Percentiles rank a stretch among this genome's conserved stretches.
Evolutionary conservation across 2,888 invertebrate genomes (phyloP).

Genomic region (Microchrysa polita): DNA sequence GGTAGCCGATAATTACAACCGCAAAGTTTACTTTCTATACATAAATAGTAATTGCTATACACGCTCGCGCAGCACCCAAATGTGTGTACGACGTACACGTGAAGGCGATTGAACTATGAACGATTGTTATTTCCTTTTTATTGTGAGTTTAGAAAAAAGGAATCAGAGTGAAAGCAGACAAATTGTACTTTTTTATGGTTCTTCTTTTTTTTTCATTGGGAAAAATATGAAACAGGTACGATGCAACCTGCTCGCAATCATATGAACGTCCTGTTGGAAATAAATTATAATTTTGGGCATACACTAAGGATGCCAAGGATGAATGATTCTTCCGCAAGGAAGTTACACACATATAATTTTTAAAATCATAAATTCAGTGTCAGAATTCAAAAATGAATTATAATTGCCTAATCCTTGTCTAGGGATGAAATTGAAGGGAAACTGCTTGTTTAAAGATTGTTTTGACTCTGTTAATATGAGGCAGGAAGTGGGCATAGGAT

Average conservation of each 20-base stretch:
- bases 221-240: conserved; percentile 5
- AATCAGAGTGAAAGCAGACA: background rate
- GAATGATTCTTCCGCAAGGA: background rate
- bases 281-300: too few relatives aligned
- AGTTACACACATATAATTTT: background rate
- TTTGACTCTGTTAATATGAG: background rate
- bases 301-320: background rate
- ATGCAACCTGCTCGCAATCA: too few relatives aligned
- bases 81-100: conserved; percentile 9
- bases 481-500: background rate
- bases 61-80: too few relatives aligned
- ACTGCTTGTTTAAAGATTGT: conserved; percentile 1
- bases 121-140: too few relatives aligned
- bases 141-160: background rate
- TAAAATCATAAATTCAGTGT: conserved; percentile 26
- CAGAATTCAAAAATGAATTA: background rate
- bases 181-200: background rate
- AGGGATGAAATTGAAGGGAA: background rate
- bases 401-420: background rate
- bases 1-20: conserved; percentile 35
- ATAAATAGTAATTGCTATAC: conserved; percentile 32
- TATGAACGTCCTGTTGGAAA: background rate
- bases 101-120: background rate
- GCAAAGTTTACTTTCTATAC: conserved; percentile 39
- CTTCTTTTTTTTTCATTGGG: background rate